A percentile compares a stretch with the other conserved stretches of the same genome.
Conservation (phyloP, 2,888 invertebrate genomes). For the Drosophila rellima region DNA sequence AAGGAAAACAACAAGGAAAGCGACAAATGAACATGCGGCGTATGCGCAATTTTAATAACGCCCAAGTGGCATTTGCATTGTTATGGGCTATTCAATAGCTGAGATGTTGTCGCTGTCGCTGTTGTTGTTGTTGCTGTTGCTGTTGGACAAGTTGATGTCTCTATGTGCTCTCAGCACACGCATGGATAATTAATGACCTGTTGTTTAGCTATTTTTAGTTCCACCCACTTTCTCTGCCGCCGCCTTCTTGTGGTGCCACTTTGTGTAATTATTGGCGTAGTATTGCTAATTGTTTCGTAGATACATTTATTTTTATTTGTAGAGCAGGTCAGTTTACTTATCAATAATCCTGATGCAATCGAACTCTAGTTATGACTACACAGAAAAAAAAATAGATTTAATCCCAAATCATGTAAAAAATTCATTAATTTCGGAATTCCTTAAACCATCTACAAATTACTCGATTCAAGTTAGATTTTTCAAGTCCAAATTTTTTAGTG, state of each 20-base stretch:
- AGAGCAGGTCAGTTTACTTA: conserved; percentile 43
- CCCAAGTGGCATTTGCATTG: conserved; percentile 63
- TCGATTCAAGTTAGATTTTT: no score
- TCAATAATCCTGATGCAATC: conserved; percentile 13
- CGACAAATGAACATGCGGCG: conserved; percentile 45
- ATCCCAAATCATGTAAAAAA: no score
- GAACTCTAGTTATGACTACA: not conserved
- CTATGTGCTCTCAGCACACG: conserved; percentile 31
- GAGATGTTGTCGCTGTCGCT: conserved; percentile 13
- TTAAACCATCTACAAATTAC: no score
- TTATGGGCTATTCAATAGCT: conserved; percentile 14
- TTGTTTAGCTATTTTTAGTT: conserved; percentile 38
- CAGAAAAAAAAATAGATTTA: no score
- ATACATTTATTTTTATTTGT: conserved; percentile 19
- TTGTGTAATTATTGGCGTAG: conserved; percentile 43
- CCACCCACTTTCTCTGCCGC: not conserved
- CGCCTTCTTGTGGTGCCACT: conserved; percentile 24
- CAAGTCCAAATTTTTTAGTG: no score
- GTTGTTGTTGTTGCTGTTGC: conserved; percentile 14
- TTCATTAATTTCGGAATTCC: no score
- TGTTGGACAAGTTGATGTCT: conserved; percentile 34
- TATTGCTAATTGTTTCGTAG: conserved; percentile 21
- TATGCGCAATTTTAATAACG: conserved; percentile 72
- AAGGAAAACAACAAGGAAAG: not conserved
- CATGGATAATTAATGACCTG: conserved; percentile 65